Conservation (phyloP, 2,797 vertebrate species). For the Rhadinocentrus ornatus region DNA sequence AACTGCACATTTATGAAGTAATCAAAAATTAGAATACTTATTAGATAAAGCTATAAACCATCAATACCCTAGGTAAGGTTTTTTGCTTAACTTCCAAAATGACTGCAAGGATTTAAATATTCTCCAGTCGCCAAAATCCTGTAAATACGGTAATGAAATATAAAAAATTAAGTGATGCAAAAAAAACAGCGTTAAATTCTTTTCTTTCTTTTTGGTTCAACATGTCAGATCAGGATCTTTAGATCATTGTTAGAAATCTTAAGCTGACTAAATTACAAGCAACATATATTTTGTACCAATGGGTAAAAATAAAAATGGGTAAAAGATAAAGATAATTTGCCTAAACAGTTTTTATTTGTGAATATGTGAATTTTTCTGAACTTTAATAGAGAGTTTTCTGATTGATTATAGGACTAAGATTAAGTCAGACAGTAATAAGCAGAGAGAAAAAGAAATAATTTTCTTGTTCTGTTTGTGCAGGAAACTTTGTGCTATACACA, state of each 20-base stretch:
- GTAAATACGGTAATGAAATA: not conserved
- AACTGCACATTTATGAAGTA: not conserved
- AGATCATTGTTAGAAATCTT: not conserved
- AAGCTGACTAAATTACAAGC: not conserved
- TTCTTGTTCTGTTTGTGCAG: not conserved
- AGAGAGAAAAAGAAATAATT: not conserved
- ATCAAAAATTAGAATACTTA: not conserved
- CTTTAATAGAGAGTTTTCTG: too few relatives aligned
- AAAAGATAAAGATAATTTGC: not conserved
- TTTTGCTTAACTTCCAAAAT: too few relatives aligned
- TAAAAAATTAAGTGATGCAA: not conserved
- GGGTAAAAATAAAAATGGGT: not conserved
- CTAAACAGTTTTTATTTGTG: not conserved
- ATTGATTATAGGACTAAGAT: not conserved
- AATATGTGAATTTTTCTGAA: too few relatives aligned
- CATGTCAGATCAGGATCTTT: not conserved
- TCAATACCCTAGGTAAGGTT: too few relatives aligned
- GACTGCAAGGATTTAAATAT: not conserved
- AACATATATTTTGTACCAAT: not conserved
- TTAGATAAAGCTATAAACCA: not conserved
- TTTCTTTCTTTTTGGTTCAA: not conserved
- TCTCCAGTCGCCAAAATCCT: not conserved
- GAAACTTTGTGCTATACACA: conserved; percentile 2
- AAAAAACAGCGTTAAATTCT: not conserved
- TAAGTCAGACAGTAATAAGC: not conserved